Conservation (phyloP, 1,140 invertebrate species). For the Rhopalosiphum maidis region DNA sequence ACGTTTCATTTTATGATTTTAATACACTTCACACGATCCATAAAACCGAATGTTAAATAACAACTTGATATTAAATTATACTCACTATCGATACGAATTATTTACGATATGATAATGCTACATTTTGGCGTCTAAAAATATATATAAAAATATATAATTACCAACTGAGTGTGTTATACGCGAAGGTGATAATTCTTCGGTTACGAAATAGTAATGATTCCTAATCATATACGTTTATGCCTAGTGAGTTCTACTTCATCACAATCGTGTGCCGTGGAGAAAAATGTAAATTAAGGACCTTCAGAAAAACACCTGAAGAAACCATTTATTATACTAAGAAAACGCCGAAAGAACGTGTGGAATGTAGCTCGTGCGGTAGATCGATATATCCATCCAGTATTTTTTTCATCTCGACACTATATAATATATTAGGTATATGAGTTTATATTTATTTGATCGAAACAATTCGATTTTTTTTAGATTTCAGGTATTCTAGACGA, state of each 20-base stretch:
- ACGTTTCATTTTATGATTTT: not conserved
- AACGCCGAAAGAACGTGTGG: not conserved
- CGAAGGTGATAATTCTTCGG: constrained; percentile 12
- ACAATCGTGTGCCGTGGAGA: not conserved
- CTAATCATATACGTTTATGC: not conserved
- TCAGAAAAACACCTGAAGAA: not conserved
- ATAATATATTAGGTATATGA: not conserved
- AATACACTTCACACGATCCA: not conserved
- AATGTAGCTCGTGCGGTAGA: not conserved
- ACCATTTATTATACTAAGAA: not conserved
- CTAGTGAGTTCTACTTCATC: not conserved
- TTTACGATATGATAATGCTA: constrained; percentile 5
- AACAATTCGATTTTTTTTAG: not conserved
- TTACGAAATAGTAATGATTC: constrained; percentile 27
- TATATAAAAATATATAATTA: not conserved
- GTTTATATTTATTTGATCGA: not conserved
- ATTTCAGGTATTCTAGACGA: not conserved
- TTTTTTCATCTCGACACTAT: not conserved
- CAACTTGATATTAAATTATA: not conserved
- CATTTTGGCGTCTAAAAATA: not conserved
- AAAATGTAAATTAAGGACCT: constrained; percentile 44
- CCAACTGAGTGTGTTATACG: not conserved
- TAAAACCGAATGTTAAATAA: not conserved
- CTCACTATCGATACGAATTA: not conserved
- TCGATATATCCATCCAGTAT: constrained; percentile 2